Conservation (phyloP, 2,113 vertebrate species). For the Alexandromys fortis region DNA sequence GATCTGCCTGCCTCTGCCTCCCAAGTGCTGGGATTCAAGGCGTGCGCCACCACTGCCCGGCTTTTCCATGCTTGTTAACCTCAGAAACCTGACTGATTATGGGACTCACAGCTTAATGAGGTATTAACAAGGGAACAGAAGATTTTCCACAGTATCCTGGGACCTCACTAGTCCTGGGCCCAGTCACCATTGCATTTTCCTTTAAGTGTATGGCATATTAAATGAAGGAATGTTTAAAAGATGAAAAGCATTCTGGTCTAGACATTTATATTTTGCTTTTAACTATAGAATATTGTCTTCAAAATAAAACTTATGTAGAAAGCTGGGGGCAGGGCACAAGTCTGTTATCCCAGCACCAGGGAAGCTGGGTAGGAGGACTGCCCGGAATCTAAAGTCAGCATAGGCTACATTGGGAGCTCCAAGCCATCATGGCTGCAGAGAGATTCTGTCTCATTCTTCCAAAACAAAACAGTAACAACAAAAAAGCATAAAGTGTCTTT, state of each 20-base stretch:
- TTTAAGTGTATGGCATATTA: slow-evolving; percentile 25
- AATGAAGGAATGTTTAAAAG: slow-evolving; percentile 48
- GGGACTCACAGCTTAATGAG: slow-evolving; percentile 58
- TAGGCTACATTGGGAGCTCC: background rate
- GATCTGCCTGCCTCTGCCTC: too few species aligned
- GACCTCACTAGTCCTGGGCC: slow-evolving; percentile 58
- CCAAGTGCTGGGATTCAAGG: too few species aligned
- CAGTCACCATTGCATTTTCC: slow-evolving; percentile 7
- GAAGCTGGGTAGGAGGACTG: background rate
- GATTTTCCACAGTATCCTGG: slow-evolving; percentile 64
- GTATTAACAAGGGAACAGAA: slow-evolving; percentile 61
- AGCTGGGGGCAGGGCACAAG: background rate
- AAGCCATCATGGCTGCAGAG: background rate
- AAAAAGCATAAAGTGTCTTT: background rate
- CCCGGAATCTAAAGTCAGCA: background rate
- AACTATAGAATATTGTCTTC: slow-evolving; percentile 32
- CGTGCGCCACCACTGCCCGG: too few species aligned
- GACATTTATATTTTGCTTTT: background rate
- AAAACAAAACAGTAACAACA: background rate
- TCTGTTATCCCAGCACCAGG: background rate
- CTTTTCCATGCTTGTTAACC: background rate
- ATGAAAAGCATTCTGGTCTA: background rate
- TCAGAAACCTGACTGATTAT: slow-evolving; percentile 41
- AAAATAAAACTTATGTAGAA: slow-evolving; percentile 46
- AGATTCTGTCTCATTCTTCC: background rate